These are phyloP conservation scores for Netelia inedita DNA, from an alignment of 2,888 invertebrate genomes.

Conservation along the genomic window DNA sequence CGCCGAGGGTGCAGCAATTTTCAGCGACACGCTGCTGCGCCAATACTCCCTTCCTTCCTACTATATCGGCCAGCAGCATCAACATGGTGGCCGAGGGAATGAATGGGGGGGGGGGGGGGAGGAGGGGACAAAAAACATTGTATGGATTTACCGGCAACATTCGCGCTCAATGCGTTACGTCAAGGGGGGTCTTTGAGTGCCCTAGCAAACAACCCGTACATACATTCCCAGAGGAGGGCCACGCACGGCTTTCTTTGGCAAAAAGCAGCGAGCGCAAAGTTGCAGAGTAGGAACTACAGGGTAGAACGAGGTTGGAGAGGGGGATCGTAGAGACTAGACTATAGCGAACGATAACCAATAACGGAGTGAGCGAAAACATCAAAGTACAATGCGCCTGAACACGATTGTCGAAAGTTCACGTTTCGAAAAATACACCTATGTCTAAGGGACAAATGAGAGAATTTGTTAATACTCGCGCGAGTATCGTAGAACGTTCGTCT, in stretches of 20 bases:
- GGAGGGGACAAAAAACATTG: constrained; percentile 12
- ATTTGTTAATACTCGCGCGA: background rate
- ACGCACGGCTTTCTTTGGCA: constrained; percentile 32
- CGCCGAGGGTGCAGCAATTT: constrained; percentile 22
- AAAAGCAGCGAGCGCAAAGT: constrained; percentile 24
- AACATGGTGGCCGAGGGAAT: background rate
- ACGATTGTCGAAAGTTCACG: constrained; percentile 13
- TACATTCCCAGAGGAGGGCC: constrained; percentile 69
- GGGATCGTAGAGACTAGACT: background rate
- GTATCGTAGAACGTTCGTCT: constrained; percentile 24
- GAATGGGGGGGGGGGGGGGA: too few relatives aligned
- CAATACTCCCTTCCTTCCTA: background rate
- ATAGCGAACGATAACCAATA: constrained; percentile 14
- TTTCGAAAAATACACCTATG: background rate
- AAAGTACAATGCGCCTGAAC: background rate
- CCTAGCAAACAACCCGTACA: constrained; percentile 48
- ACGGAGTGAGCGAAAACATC: constrained; percentile 47
- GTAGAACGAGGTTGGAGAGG: constrained; percentile 43
- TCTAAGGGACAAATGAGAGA: background rate
- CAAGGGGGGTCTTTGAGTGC: constrained; percentile 25
- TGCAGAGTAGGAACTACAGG: constrained; percentile 58
- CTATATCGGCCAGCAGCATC: background rate
- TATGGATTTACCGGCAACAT: constrained; percentile 51
- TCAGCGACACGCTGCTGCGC: background rate
- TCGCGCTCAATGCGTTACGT: constrained; percentile 52